Evolutionary conservation across 2,888 invertebrate species (phyloP).

Genomic region (Drosophila helvetica): DNA sequence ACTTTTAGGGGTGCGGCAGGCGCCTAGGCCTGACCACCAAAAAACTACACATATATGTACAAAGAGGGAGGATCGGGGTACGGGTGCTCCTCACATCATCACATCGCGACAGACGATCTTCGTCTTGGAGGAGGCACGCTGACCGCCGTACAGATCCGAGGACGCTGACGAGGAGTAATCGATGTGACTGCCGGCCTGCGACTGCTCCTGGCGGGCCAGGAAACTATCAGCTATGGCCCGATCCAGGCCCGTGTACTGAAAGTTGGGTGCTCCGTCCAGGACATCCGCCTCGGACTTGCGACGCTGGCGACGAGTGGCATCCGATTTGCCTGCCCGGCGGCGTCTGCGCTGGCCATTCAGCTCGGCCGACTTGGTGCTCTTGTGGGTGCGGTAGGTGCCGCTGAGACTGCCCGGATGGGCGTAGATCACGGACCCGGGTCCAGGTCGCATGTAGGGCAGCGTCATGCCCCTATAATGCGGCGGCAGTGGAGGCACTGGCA

Average conservation of each 20-base stretch:
- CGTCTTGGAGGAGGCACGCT: constrained; percentile 69
- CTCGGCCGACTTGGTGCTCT: constrained; percentile 71
- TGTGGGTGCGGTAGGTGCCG: constrained; percentile 78
- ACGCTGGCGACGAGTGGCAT: constrained; percentile 79
- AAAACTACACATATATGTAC: constrained; percentile 53
- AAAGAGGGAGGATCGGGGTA: constrained; percentile 28
- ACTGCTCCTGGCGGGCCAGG: constrained; percentile 82
- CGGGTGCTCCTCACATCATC: constrained; percentile 67
- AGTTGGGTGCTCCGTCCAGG: constrained; percentile 79
- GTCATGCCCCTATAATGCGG: constrained; percentile 75
- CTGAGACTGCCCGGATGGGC: constrained; percentile 69
- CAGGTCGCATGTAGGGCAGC: constrained; percentile 72
- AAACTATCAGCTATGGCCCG: constrained; percentile 83
- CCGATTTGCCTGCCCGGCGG: constrained; percentile 70
- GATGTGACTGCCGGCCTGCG: constrained; percentile 78
- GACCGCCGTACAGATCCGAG: constrained; percentile 64
- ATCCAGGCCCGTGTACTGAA: constrained; percentile 83
- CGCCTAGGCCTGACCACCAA: background rate
- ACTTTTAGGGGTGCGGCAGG: constrained; percentile 19
- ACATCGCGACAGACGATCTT: constrained; percentile 82
- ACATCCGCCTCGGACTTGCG: constrained; percentile 83
- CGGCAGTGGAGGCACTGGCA: constrained; percentile 49
- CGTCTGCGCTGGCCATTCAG: constrained; percentile 72
- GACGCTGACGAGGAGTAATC: constrained; percentile 82
- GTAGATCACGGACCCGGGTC: constrained; percentile 69